Base-by-base conservation (phyloP, 2,888 invertebrate genomes). In the Dascillus cervinus region DNA sequence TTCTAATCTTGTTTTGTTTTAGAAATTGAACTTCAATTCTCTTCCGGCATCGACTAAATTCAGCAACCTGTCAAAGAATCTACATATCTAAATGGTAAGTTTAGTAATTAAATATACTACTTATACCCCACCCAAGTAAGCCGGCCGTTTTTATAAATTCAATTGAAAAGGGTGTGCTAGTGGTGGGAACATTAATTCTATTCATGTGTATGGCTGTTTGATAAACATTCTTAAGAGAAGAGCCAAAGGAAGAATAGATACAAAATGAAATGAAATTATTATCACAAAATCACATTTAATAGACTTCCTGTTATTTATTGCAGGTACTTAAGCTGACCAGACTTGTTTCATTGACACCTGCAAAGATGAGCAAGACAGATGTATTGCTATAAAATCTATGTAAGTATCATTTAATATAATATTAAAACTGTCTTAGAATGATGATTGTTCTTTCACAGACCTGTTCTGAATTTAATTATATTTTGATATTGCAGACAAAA, bases 371-470 rank as follows among this genome's bases (percentile, higher is more conserved):
- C 98, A 99, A 66, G 98, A 99, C 72, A 80, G 98, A 69, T 99
- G 99, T 67, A 99, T 99, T 70, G 99, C 98, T 67, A 99, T 99
- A 73, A 99, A 98, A 72, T 98, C 98, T 34, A 99, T 98, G 91
- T 94, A 70, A 82, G 88, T 77, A 46, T 6, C 21, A n/a, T 13
- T n/a, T 9, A 4, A 22, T n/a, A 8, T 10, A 5, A 22, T n/a
- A 6, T 8, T 17, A 17, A 6, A 17, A 6, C 8, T 17, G 4
- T 17, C 17, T 17, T 17, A 15, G 39, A 31, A 54, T 71, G 71
- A 71, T 71, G 70, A 71, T 53, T 71, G 70, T 71, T 71, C 70
- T 15, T 66, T 45, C 62, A 37, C 34, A 46, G 39, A 65, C 68
- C 70, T 65, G 42, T 46, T 38, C 60, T 37, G 37, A 50, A 58